These are phyloP conservation scores for Hyles lineata DNA, from an alignment of 2,888 invertebrate species.

Conservation along the genomic window DNA sequence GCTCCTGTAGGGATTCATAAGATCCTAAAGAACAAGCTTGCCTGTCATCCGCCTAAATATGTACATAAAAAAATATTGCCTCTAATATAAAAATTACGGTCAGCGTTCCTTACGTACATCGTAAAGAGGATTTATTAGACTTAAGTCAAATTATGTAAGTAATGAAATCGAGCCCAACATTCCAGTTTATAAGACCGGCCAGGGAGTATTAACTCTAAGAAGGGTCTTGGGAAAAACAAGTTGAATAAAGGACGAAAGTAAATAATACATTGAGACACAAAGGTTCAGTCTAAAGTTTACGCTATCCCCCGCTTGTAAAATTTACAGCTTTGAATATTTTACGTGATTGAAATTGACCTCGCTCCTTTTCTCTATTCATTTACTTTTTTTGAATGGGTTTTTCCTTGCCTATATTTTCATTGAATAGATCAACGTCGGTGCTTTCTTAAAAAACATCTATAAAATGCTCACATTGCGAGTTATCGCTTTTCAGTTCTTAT, in stretches of 20 bases:
- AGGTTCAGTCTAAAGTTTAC: neutral
- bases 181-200: neutral
- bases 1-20: no score
- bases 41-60: neutral
- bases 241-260: slow-evolving; percentile 7
- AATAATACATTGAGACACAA: neutral
- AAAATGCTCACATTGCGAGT: no score
- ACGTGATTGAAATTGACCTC: slow-evolving; percentile 2
- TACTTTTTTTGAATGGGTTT: neutral
- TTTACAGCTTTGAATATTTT: slow-evolving; percentile 22
- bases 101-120: neutral
- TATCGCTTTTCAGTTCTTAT: no score
- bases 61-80: neutral
- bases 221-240: neutral
- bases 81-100: neutral
- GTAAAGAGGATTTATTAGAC: slow-evolving; percentile 1
- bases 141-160: neutral
- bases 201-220: slow-evolving; percentile 1
- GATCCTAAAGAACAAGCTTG: no score
- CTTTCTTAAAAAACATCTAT: no score
- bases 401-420: no score
- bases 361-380: neutral
- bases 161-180: neutral
- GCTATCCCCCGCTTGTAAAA: neutral
- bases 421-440: no score